phyloP scores from a whole-genome alignment of 2,888 invertebrate species.

The Proisotoma minuta region DNA sequence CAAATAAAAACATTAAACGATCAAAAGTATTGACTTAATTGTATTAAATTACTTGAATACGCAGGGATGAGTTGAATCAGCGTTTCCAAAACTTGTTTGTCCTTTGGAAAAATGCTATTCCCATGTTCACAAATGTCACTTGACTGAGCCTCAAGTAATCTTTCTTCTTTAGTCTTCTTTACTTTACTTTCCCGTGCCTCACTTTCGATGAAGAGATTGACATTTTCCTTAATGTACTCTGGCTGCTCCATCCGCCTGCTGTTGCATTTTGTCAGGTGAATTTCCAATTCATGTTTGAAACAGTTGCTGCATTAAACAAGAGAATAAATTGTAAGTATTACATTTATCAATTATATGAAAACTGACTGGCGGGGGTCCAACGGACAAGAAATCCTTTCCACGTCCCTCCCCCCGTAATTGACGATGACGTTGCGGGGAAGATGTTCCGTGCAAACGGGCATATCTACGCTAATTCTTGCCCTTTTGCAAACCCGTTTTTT shows the following conservation, averaged over 20 bases:
- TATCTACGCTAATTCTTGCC: background rate
- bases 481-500: background rate
- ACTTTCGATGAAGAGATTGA: conserved; percentile 28
- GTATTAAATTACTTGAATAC: too few species aligned
- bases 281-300: conserved; percentile 50
- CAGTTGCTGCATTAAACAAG: conserved; percentile 49
- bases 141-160: too few species aligned
- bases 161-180: too few species aligned
- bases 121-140: too few species aligned
- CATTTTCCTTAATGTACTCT: conserved; percentile 42
- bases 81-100: too few species aligned
- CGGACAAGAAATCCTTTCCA: conserved; percentile 24
- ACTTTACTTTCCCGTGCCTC: too few species aligned
- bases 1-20: background rate
- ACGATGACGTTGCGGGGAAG: background rate
- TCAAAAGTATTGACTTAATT: background rate
- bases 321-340: background rate
- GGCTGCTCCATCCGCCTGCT: conserved; percentile 46
- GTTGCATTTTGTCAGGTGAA: conserved; percentile 53
- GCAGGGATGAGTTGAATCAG: too few species aligned
- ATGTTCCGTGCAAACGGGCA: background rate
- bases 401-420: background rate
- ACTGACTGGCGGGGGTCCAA: conserved; percentile 34
- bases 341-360: background rate
- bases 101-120: too few species aligned